phyloP scores from a whole-genome alignment of 2,113 vertebrate genomes.

The Paramisgurnus dabryanus region DNA sequence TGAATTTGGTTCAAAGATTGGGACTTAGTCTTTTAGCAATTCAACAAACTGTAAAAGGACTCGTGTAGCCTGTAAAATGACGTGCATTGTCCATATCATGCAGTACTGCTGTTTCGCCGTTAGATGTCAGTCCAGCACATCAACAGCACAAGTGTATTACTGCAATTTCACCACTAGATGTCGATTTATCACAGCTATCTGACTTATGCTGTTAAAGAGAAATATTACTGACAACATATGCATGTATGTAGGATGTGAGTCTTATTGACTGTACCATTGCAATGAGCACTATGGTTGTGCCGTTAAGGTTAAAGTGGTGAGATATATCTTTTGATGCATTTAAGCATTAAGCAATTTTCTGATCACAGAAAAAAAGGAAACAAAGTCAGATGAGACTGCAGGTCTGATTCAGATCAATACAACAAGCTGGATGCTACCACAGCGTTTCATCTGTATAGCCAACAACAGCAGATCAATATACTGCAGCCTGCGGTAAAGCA shows the following conservation, averaged over 20 bases:
- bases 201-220: background rate
- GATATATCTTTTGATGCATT: background rate
- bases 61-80: too few relatives aligned
- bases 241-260: too few relatives aligned
- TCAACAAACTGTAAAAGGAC: too few relatives aligned
- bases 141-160: background rate
- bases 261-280: background rate
- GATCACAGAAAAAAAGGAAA: background rate
- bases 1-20: too few relatives aligned
- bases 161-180: background rate
- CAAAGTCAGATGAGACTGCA: background rate
- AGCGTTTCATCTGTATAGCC: constrained; percentile 1
- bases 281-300: background rate
- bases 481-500: background rate
- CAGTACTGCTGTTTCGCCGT: background rate
- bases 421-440: constrained; percentile 19
- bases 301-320: background rate
- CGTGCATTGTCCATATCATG: too few relatives aligned
- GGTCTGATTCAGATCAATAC: constrained; percentile 18
- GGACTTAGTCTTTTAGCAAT: too few relatives aligned
- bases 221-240: background rate
- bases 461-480: constrained; percentile 21
- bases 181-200: too few relatives aligned
- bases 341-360: background rate
- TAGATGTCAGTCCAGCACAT: background rate